Evolutionary conservation across 2,797 vertebrate genomes (phyloP), one percentile per base, ranked within the genome.

Genomic region (Coilia nasus): DNA sequence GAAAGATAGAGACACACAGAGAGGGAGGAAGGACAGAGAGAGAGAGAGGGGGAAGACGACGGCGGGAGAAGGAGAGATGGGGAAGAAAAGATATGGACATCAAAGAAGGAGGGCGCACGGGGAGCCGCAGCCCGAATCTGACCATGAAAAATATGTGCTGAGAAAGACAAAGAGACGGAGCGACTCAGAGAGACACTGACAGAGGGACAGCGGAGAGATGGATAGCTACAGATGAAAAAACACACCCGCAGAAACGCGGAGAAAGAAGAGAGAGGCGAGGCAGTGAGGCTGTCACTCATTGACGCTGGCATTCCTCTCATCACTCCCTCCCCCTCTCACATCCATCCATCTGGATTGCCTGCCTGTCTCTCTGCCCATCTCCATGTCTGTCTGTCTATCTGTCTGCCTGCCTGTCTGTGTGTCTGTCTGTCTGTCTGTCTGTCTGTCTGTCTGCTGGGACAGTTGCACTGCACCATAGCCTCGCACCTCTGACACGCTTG

Each of bases 61-160:
- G 21, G 21, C 23, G 23, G 15, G 62, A 71, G 62, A 41, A 25
- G 14, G 41, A 81, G 71, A 67, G 71, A 41, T 35, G 59, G 82
- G 35, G 64, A 83, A 23, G 80, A 75, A 64, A 82, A 82, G 81
- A 82, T 17, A 54, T 64, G 15, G 60, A 75, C 44, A 78, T 67
- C 28, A 78, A 78, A 78, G 71, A 23, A 12, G 67, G 15, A 12
- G 28, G 9, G 35, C 9, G 71, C 62, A 64, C 23, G 75, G 25
- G 57, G 31, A 84, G 28, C 21, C 17, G 21, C 50, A 59, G 41
- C 62, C 56, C 21, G 35, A 78, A 78, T 21, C 15, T 44, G 71
- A 19, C 35, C 31, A 19, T 78, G 71, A 78, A 3, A 78, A 78
- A 78, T 35, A 78, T 78, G 71, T 78, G 71, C 71, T 57, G 64